phyloP scores from a whole-genome alignment of 2,113 vertebrate species.

The Himantopus leucocephalus region DNA sequence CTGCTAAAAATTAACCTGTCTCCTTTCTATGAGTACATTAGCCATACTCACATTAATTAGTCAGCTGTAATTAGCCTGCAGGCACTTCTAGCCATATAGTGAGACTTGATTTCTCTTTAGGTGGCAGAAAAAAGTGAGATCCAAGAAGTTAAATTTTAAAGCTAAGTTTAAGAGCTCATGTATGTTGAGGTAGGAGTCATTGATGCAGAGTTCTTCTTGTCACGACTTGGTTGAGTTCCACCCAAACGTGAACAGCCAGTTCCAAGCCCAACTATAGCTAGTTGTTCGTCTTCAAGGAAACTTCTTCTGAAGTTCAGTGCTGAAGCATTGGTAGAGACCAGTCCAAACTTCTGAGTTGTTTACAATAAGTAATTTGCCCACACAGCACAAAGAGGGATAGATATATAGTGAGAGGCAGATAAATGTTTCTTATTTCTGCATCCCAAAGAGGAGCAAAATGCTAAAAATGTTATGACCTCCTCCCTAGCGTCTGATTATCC shows the following conservation, averaged over 20 bases:
- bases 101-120: background rate
- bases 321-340: background rate
- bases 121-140: background rate
- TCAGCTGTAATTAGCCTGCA: background rate
- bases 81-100: background rate
- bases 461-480: background rate
- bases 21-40: background rate
- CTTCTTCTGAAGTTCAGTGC: background rate
- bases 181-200: background rate
- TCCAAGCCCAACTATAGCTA: background rate
- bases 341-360: background rate
- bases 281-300: background rate
- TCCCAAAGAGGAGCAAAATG: background rate
- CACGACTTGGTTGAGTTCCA: background rate
- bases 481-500: background rate
- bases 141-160: background rate
- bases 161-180: background rate
- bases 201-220: background rate
- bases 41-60: background rate
- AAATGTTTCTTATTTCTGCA: background rate
- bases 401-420: background rate
- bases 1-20: background rate
- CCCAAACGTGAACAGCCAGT: background rate
- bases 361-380: background rate
- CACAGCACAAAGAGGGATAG: background rate